Conservation (phyloP, 2,888 invertebrate species). For the Tiliacea aurago region DNA sequence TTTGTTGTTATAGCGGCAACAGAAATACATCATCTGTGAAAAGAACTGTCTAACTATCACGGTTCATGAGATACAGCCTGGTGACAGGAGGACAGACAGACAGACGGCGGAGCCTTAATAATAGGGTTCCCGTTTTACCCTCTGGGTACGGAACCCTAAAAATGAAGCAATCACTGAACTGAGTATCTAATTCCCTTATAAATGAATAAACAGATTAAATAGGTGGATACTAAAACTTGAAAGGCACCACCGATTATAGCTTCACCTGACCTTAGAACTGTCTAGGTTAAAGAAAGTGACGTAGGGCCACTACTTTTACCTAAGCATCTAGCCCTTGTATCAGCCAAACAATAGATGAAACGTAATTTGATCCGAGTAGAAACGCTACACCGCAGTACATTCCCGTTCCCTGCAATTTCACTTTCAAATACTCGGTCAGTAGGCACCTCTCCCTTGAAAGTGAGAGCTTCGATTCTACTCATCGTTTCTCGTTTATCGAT, state of each 20-base stretch:
- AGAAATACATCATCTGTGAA: no score
- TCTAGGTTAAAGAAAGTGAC: slow-evolving; percentile 17
- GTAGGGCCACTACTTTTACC: neutral
- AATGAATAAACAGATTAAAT: neutral
- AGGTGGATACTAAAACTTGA: neutral
- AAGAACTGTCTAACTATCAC: no score
- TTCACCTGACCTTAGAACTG: neutral
- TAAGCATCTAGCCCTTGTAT: neutral
- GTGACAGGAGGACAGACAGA: no score
- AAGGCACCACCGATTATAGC: neutral
- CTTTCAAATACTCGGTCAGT: slow-evolving; percentile 50
- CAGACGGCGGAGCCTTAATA: no score
- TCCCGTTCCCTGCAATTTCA: slow-evolving; percentile 53
- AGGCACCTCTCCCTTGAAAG: slow-evolving; percentile 46
- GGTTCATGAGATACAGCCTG: no score
- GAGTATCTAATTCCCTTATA: neutral
- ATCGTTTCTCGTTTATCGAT: slow-evolving; percentile 39
- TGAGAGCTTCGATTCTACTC: slow-evolving; percentile 38
- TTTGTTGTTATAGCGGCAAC: no score
- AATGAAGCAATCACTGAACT: neutral
- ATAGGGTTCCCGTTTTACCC: no score
- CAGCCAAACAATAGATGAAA: slow-evolving; percentile 5
- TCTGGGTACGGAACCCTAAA: no score
- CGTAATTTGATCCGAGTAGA: slow-evolving; percentile 26
- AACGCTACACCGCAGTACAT: slow-evolving; percentile 21